Conservation (phyloP, 2,888 invertebrate species). For the Sericinus montela region DNA sequence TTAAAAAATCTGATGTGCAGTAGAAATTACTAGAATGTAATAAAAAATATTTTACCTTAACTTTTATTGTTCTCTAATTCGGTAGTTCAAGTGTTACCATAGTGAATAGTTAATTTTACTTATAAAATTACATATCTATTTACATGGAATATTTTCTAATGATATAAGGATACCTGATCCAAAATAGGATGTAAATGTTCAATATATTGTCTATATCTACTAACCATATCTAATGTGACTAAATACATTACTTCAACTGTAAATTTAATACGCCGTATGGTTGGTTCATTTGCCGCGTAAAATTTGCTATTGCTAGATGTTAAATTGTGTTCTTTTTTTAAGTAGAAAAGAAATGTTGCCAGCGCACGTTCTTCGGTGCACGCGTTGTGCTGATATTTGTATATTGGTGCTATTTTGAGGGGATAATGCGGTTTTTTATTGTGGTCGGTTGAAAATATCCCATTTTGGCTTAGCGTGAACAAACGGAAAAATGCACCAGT, state of each 20-base stretch:
- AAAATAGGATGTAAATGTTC: conserved; percentile 49
- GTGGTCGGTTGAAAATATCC: conserved; percentile 27
- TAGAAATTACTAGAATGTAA: too few relatives aligned
- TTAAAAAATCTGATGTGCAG: not conserved
- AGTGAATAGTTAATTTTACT: conserved; percentile 59
- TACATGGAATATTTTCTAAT: conserved; percentile 65
- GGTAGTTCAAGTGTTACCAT: conserved; percentile 71
- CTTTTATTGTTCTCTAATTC: conserved; percentile 36
- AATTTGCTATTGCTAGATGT: conserved; percentile 51
- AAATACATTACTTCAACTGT: conserved; percentile 11
- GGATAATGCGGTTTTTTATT: conserved; percentile 47
- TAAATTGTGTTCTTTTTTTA: conserved; percentile 41
- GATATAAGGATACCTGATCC: conserved; percentile 52
- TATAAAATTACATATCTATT: conserved; percentile 64
- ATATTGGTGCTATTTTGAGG: conserved; percentile 73
- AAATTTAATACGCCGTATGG: conserved; percentile 26
- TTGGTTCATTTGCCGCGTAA: conserved; percentile 37
- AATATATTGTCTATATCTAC: conserved; percentile 37
- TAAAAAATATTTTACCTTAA: not conserved
- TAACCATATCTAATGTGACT: conserved; percentile 21
- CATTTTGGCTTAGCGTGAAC: conserved; percentile 8
- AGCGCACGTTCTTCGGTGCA: conserved; percentile 32
- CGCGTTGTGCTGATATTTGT: conserved; percentile 61
- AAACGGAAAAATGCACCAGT: conserved; percentile 46
- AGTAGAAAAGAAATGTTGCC: conserved; percentile 38